Evolutionary conservation across 2,888 invertebrate genomes (phyloP), one percentile per base, ranked within the genome.

Genomic region (Beris chalybata): DNA sequence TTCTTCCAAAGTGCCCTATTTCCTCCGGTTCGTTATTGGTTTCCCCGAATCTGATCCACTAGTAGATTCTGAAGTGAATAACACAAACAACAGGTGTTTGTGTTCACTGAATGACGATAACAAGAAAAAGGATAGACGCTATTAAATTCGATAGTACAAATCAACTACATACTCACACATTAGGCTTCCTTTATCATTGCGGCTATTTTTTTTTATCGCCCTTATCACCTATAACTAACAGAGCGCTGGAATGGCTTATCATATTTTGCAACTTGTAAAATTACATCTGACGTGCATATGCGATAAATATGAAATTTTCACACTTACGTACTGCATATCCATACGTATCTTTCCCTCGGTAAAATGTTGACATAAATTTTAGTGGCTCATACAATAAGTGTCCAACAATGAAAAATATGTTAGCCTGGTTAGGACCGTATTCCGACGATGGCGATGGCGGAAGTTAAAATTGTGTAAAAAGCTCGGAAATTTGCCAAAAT

Each of bases 381-480:
- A 7, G 57, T 5, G 29, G 45, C 45, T 57, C 22, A 45, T 15
- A 45, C 57, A 57, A 38, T 45, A 57, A 57, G 57, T 57, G 57
- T 57, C 57, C 57, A 57, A 57, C 57, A 44, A 45, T 57, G 57
- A 57, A 45, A 57, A 57, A 57, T 57, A 44, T 57, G 57, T 45
- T 57, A 12, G 29, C 45, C 57, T 15, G 29, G 38, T 9, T 38
- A 5, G 38, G 38, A 5, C 38, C 9, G 38, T 38, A 38, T 38
- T 9, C 38, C 38, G 38, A 38, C 38, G 3, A 38, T 38, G 7
- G 38, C 38, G 7, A 38, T 38, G 38, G 7, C 5, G 5, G 38
- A 38, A 38, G 9, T 38, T 7, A 38, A 38, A 38, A 7, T 38
- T 38, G 38, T 38, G 38, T 38, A 38, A 38, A 38, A 38, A 38